A percentile compares a stretch with the other conserved stretches of the same genome.
Evolutionary conservation across 1,140 invertebrate species (phyloP).

Genomic region (Sycobia sp.): DNA sequence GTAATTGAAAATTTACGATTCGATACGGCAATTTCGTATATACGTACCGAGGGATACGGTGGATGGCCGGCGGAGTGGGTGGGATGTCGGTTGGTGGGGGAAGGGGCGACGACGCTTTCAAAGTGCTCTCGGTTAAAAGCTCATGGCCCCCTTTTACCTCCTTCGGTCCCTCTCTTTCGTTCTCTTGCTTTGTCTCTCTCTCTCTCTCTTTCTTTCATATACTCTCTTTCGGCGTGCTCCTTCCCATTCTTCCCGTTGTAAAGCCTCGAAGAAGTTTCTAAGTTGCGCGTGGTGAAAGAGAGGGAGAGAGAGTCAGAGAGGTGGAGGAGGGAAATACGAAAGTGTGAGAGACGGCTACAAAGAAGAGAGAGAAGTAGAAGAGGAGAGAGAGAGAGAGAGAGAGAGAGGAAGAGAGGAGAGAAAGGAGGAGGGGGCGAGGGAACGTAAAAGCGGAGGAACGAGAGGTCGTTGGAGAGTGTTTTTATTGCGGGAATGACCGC

Average conservation of each 20-base stretch:
- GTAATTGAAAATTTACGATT: slow-evolving; percentile 36
- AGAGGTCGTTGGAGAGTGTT: slow-evolving; percentile 14
- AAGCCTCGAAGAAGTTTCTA: slow-evolving; percentile 5
- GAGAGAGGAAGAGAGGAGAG: too few relatives aligned
- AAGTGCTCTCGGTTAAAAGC: slow-evolving; percentile 35
- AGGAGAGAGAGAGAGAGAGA: too few relatives aligned
- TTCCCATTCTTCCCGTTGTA: slow-evolving; percentile 22
- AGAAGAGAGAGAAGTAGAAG: too few relatives aligned
- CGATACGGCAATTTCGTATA: slow-evolving; percentile 26
- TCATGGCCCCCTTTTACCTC: slow-evolving; percentile 16
- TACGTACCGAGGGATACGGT: not conserved
- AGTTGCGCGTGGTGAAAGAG: not conserved
- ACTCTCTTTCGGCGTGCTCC: not conserved
- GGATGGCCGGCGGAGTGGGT: not conserved
- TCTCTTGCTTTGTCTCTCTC: not conserved
- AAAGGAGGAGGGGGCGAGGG: not conserved
- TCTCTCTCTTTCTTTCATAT: not conserved
- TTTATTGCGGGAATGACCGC: slow-evolving; percentile 33
- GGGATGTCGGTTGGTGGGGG: too few relatives aligned
- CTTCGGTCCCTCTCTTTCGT: slow-evolving; percentile 11
- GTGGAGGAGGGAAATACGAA: too few relatives aligned
- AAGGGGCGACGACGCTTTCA: slow-evolving; percentile 6
- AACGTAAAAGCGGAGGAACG: slow-evolving; percentile 10
- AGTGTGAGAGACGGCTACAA: too few relatives aligned
- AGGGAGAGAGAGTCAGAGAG: too few relatives aligned